Base-by-base conservation (phyloP, 2,797 vertebrate species). In the Falco biarmicus region DNA sequence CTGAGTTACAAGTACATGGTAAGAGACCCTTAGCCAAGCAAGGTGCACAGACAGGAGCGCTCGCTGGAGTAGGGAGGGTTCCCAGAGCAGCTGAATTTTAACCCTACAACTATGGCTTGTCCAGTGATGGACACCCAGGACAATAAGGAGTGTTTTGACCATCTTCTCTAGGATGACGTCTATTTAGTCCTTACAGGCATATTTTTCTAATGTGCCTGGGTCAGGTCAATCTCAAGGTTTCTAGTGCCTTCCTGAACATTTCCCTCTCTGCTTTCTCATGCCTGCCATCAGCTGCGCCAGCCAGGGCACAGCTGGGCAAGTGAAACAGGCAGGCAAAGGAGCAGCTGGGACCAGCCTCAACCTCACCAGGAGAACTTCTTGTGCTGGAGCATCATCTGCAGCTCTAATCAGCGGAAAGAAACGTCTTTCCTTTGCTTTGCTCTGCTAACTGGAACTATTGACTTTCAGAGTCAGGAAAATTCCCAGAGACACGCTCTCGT, bases 311-410 rank as follows among this genome's bases (percentile, higher is more conserved):
- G 73, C 76, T 94, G 81, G 78, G 59, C 59, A 32, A 65, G 50
- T 7, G 11, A 50, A 85, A 93, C 8, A 76, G 59, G 39, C 56
- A 73, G 57, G 48, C 47, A 65, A 57, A 84, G 41, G 59, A 92
- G 84, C 95, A 97, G 83, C 91, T 97, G 94, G 83, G 92, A 79
- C 50, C 65, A 87, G 90, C 45, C 65, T 47, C 83, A 69, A 0
- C 54, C 66, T 82, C 70, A 93, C 59, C 75, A 76, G 34, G 21
- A 92, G n/a, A 90, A 6, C 56, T 43, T 66, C 66, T n/a, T 47
- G 61, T 84, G 87, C 71, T 75, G 73, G 47, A 80, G 80, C 69
- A 96, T 87, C 90, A 90, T 75, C 85, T 90, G 93, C 87, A 80
- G 79, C 88, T 93, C 59, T 41, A 26, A 19, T 48, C 61, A 80